Evolutionary conservation across 2,888 invertebrate species (phyloP), one percentile per base, ranked within the genome.

Genomic region (Drosophila koepferae): DNA sequence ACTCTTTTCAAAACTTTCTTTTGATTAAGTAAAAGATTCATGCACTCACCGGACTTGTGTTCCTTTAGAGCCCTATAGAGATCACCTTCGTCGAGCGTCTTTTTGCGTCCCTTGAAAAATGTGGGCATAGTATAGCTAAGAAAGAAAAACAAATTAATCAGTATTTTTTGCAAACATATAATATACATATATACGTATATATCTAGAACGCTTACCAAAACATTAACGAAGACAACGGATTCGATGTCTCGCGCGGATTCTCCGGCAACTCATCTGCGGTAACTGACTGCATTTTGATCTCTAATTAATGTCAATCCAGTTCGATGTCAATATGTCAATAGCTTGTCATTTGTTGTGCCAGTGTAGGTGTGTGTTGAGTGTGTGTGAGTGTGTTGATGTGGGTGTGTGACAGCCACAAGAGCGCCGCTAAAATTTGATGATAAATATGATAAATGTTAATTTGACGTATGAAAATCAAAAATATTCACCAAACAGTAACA

Each of bases 41-140:
- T 44, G n/a, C 10, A 68, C 86, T 91, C 85, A 93, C 93, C 92
- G 16, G 97, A 97, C 87, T 94, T 94, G 92, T 97, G 97, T 31
- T 94, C 94, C 44, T 93, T 94, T 56, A 96, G 94, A 0, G 97
- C 95, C 82, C 95, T 95, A 88, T 96, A 96, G 49, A 98, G 93
- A 92, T 98, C 98, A 34, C 95, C 94, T 51, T 95, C 94, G 77
- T 96, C 96, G 55, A 98, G 92, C 58, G 96, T 95, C 84, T 96
- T 95, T 65, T 94, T 94, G 84, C 95, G 95, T 0, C 97, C 98
- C 90, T 95, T 95, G 81, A 95, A 95, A 93, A 97, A 97, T 85
- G 97, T 93, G 7, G 95, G 96, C 88, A 96, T 94, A 63, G 97
- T 96, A 95, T 97, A 98, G 93, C 96, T 96, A 48, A 12, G 16